phyloP scores from a whole-genome alignment of 37 sponge, comb jelly and placozoan species.

The Ianthella basta region DNA sequence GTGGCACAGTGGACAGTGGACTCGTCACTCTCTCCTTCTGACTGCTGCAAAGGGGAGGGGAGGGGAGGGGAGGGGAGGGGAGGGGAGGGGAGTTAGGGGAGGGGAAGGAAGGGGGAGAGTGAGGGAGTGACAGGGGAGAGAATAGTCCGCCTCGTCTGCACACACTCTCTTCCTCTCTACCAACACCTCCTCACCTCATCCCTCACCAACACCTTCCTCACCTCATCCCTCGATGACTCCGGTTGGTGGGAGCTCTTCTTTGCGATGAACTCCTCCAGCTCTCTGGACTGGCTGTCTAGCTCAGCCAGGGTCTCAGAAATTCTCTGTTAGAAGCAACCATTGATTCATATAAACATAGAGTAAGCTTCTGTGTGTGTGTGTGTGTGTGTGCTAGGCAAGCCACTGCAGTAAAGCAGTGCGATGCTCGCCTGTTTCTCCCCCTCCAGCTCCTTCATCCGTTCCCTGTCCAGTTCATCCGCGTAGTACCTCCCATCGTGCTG shows the following conservation, averaged over 20 bases:
- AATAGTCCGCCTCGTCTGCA: too few species aligned
- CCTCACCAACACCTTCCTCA: too few species aligned
- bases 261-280: conserved; percentile 42
- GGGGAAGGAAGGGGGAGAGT: background rate
- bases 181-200: too few species aligned
- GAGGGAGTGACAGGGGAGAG: background rate
- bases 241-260: background rate
- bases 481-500: conserved; percentile 27
- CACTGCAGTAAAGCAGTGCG: background rate
- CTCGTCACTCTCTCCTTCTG: conserved; percentile 67
- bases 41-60: background rate
- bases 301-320: conserved; percentile 45
- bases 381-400: background rate
- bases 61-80: background rate
- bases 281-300: conserved; percentile 46
- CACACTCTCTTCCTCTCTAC: too few species aligned
- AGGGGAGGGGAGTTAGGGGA: background rate
- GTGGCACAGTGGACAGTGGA: conserved; percentile 92
- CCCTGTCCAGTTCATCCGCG: conserved; percentile 47
- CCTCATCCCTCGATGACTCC: background rate
- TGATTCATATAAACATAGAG: background rate
- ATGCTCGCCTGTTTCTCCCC: conserved; percentile 52
- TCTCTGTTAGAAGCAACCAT: conserved; percentile 30
- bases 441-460: conserved; percentile 56
- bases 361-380: background rate